Conservation (phyloP, 2,888 invertebrate genomes). For the Cheilosia impressa region DNA sequence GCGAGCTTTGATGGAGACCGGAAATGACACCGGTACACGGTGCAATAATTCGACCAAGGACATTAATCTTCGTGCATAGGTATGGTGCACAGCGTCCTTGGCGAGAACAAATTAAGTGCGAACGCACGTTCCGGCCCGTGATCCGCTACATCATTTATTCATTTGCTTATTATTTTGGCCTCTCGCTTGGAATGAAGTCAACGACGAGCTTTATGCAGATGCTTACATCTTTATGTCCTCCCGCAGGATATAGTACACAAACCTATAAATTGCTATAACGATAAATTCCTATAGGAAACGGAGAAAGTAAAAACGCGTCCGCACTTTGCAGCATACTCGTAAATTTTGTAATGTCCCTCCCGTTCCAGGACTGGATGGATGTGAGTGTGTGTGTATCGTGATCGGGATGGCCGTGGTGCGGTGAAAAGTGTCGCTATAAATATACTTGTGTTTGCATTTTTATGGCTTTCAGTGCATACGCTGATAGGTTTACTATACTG, state of each 20-base stretch:
- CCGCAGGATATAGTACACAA: slow-evolving; percentile 24
- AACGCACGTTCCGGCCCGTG: slow-evolving; percentile 60
- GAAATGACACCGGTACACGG: slow-evolving; percentile 40
- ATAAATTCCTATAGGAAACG: slow-evolving; percentile 49
- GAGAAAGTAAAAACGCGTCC: slow-evolving; percentile 51
- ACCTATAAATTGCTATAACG: slow-evolving; percentile 54
- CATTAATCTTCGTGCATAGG: slow-evolving; percentile 41
- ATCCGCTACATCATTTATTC: slow-evolving; percentile 21
- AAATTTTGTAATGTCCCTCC: slow-evolving; percentile 44
- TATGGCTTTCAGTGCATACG: slow-evolving; percentile 48
- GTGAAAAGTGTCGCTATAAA: slow-evolving; percentile 58
- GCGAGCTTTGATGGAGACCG: slow-evolving; percentile 33
- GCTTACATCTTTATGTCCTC: slow-evolving; percentile 42
- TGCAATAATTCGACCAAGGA: slow-evolving; percentile 31
- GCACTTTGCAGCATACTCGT: slow-evolving; percentile 49
- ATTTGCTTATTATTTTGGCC: slow-evolving; percentile 19
- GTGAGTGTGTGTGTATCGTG: slow-evolving; percentile 17
- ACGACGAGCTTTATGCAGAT: slow-evolving; percentile 12
- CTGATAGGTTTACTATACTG: slow-evolving; percentile 57
- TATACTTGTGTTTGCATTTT: slow-evolving; percentile 68
- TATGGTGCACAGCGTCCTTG: slow-evolving; percentile 46
- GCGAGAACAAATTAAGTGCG: slow-evolving; percentile 63
- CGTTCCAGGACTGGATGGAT: background rate
- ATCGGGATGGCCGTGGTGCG: background rate
- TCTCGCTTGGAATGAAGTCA: background rate